A percentile compares a stretch with the other conserved stretches of the same genome.
phyloP scores from a whole-genome alignment of 2,888 invertebrate genomes.

The Lamellibrachia satsuma region DNA sequence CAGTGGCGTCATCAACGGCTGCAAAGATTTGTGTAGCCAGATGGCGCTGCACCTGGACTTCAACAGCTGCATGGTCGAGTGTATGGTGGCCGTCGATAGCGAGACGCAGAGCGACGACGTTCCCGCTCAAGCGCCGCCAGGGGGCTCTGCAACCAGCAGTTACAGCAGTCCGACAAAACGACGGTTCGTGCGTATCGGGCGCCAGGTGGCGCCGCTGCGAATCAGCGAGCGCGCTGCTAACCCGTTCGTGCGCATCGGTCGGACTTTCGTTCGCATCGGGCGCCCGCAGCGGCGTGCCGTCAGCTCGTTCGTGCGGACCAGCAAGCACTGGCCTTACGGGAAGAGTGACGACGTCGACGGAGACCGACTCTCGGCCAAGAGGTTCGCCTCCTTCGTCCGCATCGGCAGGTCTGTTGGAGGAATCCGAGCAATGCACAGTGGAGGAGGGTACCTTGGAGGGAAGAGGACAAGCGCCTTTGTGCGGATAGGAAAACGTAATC shows the following conservation, averaged over 20 bases:
- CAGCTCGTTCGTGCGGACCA: not conserved
- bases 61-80: not conserved
- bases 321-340: not conserved
- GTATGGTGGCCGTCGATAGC: not conserved
- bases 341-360: not conserved
- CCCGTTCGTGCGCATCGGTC: conserved; percentile 17
- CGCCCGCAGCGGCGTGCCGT: not conserved
- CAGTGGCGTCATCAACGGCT: conserved; percentile 8
- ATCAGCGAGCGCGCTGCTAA: not conserved
- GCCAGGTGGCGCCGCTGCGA: not conserved
- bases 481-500: not conserved
- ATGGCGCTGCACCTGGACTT: conserved; percentile 17
- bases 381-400: not conserved
- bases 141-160: not conserved
- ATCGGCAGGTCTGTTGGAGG: not conserved
- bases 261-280: not conserved
- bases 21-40: not conserved
- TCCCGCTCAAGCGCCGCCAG: not conserved
- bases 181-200: not conserved
- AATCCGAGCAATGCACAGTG: too few relatives aligned
- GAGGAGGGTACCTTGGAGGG: not conserved
- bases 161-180: not conserved
- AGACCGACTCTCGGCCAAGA: not conserved
- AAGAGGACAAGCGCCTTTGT: conserved; percentile 17
- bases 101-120: not conserved